Conservation (phyloP, 2,888 invertebrate genomes). For the Ectemnius continuus region DNA sequence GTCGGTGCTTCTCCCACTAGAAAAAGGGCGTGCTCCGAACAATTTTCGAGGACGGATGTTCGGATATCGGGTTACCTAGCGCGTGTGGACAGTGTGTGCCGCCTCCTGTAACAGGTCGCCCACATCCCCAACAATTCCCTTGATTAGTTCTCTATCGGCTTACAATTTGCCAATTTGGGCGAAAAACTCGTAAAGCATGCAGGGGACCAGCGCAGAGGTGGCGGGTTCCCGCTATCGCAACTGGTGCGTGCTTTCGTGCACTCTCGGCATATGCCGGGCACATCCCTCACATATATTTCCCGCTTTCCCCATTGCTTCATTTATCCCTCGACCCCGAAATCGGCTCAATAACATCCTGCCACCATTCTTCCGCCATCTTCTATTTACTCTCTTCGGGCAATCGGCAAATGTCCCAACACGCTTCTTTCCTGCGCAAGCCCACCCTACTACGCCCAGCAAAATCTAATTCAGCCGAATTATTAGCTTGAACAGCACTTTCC, state of each 20-base stretch:
- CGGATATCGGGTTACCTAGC: slow-evolving; percentile 71
- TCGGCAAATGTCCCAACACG: background rate
- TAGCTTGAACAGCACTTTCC: slow-evolving; percentile 9
- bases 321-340: slow-evolving; percentile 34
- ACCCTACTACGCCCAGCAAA: background rate
- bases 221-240: slow-evolving; percentile 18
- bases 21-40: slow-evolving; percentile 50
- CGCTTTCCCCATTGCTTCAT: slow-evolving; percentile 36
- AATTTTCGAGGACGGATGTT: slow-evolving; percentile 31
- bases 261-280: slow-evolving; percentile 61
- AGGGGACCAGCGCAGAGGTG: slow-evolving; percentile 50
- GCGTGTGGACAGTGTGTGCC: slow-evolving; percentile 34
- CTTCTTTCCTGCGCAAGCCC: background rate
- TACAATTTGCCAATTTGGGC: slow-evolving; percentile 75
- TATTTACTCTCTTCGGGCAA: background rate
- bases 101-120: slow-evolving; percentile 68
- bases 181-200: slow-evolving; percentile 73
- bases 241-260: slow-evolving; percentile 14
- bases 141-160: slow-evolving; percentile 71
- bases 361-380: slow-evolving; percentile 22
- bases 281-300: slow-evolving; percentile 50
- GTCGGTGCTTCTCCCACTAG: slow-evolving; percentile 37
- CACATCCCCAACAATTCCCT: slow-evolving; percentile 73
- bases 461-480: background rate
- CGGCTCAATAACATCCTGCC: slow-evolving; percentile 39